Conservation (phyloP, 64 coral and sea anemone species). For the Trachythela sp. region DNA sequence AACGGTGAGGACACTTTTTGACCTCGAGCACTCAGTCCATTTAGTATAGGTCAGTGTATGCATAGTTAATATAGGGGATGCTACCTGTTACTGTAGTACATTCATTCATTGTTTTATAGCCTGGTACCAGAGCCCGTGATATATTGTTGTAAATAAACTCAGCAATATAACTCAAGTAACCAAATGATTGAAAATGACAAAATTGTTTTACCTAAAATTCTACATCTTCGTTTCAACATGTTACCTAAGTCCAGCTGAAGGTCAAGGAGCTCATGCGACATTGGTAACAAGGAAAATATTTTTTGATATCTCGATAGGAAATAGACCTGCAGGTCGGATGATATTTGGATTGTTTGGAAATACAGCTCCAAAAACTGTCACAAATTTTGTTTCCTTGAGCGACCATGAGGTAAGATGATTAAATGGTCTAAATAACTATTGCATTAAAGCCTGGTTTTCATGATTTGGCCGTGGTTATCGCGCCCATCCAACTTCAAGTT, state of each 20-base stretch:
- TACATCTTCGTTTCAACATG: background rate
- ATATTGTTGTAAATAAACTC: background rate
- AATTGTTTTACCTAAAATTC: too few relatives aligned
- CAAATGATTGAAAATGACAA: too few relatives aligned
- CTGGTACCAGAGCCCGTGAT: background rate
- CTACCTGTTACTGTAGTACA: background rate
- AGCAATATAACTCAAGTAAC: background rate
- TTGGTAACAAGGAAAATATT: constrained; percentile 66
- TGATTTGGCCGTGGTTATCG: too few relatives aligned
- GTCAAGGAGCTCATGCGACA: background rate
- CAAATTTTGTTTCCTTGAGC: constrained; percentile 80
- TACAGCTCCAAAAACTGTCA: constrained; percentile 79
- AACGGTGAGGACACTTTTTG: too few relatives aligned
- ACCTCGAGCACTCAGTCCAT: too few relatives aligned
- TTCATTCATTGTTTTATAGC: background rate
- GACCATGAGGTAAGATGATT: constrained; percentile 61
- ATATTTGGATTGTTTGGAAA: constrained; percentile 88
- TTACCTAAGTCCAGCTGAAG: background rate
- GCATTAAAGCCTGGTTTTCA: too few relatives aligned
- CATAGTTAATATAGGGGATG: too few relatives aligned
- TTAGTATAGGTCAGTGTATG: too few relatives aligned
- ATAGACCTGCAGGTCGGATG: constrained; percentile 63
- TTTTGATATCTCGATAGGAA: constrained; percentile 69
- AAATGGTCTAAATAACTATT: background rate
- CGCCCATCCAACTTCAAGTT: too few relatives aligned